phyloP scores from a whole-genome alignment of 2,797 vertebrate genomes.

The Alcedo atthis region DNA sequence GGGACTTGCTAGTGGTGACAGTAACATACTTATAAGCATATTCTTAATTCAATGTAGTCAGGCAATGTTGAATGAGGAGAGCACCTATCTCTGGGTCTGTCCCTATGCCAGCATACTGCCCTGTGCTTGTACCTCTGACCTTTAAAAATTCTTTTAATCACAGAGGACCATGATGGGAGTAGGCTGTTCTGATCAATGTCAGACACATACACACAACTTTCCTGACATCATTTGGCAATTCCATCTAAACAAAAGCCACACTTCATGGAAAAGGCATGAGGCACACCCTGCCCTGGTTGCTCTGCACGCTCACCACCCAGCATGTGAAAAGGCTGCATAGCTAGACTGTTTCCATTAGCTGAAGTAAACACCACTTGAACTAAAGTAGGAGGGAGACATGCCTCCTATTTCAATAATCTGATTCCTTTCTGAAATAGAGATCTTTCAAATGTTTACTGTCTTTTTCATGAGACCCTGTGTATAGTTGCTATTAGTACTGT shows the following conservation, averaged over 20 bases:
- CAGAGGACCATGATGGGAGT: neutral
- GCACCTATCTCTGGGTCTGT: neutral
- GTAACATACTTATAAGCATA: neutral
- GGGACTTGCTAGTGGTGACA: neutral
- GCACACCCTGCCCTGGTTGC: conserved; percentile 26
- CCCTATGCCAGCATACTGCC: neutral
- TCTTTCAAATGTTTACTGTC: neutral
- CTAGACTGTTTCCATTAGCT: conserved; percentile 21
- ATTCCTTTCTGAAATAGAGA: neutral
- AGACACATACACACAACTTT: neutral
- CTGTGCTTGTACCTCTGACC: neutral
- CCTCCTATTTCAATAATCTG: neutral
- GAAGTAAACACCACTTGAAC: conserved; percentile 35
- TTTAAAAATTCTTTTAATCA: neutral
- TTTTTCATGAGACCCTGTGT: neutral
- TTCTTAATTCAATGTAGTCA: neutral
- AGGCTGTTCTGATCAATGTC: neutral
- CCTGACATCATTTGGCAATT: conserved; percentile 34
- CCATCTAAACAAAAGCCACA: neutral
- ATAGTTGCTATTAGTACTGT: neutral
- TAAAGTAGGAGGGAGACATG: neutral
- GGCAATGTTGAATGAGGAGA: neutral
- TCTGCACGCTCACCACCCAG: neutral
- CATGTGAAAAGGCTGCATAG: neutral
- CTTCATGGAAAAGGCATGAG: conserved; percentile 49